Evolutionary conservation across 2,888 invertebrate species (phyloP), one percentile per base, ranked within the genome.

Genomic region (Andrena camellia): DNA sequence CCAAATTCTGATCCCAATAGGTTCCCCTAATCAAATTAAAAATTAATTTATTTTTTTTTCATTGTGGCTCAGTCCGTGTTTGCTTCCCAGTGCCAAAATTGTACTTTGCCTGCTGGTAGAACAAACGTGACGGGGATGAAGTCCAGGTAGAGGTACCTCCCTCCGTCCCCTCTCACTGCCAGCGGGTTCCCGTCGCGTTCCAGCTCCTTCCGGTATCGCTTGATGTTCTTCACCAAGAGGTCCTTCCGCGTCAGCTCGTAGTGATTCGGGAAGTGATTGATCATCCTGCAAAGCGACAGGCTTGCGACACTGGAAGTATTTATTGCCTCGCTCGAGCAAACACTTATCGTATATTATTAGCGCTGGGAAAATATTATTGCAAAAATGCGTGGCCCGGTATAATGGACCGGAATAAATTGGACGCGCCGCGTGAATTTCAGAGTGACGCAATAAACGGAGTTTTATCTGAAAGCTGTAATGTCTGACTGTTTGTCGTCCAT

Each of bases 251-350:
- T 98, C 72, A 99, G 95, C 93, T 99, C 99, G 92, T 98, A 98
- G 93, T 99, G 98, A 94, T 98, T 99, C 0, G 99, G 99, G 93
- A 98, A 99, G 94, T 99, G 99, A 94, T 99, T 99, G 85, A 99
- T 98, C 74, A 98, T 96, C 94, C 97, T 97, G 89, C 59, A 50
- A 62, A 33, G 31, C 10, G 5, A 13, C n/a, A 54, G 42, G 42
- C 13, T 42, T 17, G 42, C 42, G 42, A 42, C 17, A 42, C 42
- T 17, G 42, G 17, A 42, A 42, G 17, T 42, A 42, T 42, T 42
- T 42, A 42, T 42, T 42, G 42, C 42, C 4, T 42, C 42, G 17
- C 42, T 17, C 42, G 4, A 42, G 42, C 42, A 42, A 42, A 42
- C 42, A 42, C 13, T 42, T 42, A 42, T 42, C 42, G 13, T 17